phyloP scores from a whole-genome alignment of 2,888 invertebrate species.

The Listrodromus nycthemerus region DNA sequence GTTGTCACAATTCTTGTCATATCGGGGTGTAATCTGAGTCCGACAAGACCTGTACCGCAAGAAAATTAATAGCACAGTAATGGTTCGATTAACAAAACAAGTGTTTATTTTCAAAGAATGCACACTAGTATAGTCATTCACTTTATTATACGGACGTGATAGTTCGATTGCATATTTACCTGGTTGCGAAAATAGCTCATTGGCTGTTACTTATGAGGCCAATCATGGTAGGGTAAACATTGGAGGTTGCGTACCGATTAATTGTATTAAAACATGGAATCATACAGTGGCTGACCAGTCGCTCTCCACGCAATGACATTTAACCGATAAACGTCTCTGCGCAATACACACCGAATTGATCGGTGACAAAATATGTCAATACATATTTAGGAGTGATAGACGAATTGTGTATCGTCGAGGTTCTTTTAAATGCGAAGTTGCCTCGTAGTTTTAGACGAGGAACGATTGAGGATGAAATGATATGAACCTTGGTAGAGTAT shows the following conservation, averaged over 20 bases:
- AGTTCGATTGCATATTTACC: slow-evolving; percentile 10
- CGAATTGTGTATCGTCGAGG: too few species aligned
- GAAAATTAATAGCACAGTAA: background rate
- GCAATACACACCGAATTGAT: background rate
- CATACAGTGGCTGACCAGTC: background rate
- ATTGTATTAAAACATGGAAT: slow-evolving; percentile 35
- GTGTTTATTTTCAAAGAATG: background rate
- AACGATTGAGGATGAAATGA: too few species aligned
- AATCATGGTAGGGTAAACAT: slow-evolving; percentile 18
- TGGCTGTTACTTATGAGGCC: slow-evolving; percentile 11
- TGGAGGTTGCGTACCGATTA: slow-evolving; percentile 30
- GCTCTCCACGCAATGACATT: slow-evolving; percentile 20
- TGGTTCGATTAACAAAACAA: background rate
- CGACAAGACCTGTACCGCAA: background rate
- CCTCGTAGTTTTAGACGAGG: too few species aligned
- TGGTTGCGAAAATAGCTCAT: background rate
- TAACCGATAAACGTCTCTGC: slow-evolving; percentile 30
- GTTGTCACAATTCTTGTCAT: background rate
- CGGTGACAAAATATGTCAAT: slow-evolving; percentile 12
- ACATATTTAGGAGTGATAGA: background rate
- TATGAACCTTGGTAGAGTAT: too few species aligned
- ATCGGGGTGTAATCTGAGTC: background rate
- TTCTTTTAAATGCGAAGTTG: too few species aligned
- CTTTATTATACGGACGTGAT: background rate
- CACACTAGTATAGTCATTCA: background rate